These are phyloP conservation scores for Lissonota sp. DNA, from an alignment of 2,888 invertebrate species.

Conservation along the genomic window DNA sequence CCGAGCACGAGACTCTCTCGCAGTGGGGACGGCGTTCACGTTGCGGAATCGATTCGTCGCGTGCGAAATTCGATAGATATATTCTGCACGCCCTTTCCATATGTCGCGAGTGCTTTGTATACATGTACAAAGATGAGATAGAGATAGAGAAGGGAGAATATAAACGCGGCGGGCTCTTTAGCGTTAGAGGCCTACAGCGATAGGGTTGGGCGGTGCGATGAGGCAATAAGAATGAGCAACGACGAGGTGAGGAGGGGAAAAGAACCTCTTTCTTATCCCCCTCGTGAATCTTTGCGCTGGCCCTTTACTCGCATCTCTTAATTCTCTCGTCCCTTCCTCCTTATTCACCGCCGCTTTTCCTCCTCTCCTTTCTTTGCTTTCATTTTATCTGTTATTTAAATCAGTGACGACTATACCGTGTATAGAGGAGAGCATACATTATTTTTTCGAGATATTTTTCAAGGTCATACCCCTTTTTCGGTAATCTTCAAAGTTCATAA, in stretches of 20 bases:
- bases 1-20: slow-evolving; percentile 7
- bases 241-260: slow-evolving; percentile 19
- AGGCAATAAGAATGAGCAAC: slow-evolving; percentile 56
- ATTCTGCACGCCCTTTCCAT: slow-evolving; percentile 66
- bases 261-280: slow-evolving; percentile 68
- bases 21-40: slow-evolving; percentile 27
- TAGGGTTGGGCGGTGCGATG: slow-evolving; percentile 33
- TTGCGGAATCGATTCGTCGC: slow-evolving; percentile 64
- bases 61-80: slow-evolving; percentile 62
- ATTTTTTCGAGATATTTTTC: no score
- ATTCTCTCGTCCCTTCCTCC: slow-evolving; percentile 3
- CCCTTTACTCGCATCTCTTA: slow-evolving; percentile 68
- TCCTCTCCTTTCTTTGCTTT: slow-evolving; percentile 39
- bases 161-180: no score
- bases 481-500: no score
- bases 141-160: not conserved
- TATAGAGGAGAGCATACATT: no score
- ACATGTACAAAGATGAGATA: slow-evolving; percentile 13
- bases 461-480: no score
- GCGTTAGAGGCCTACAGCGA: not conserved
- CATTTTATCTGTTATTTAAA: slow-evolving; percentile 40
- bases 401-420: slow-evolving; percentile 36
- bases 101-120: slow-evolving; percentile 59
- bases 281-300: slow-evolving; percentile 60
- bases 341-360: not conserved